Percentiles rank a stretch among this genome's conserved stretches.
These are phyloP conservation scores for Cyrtodaria siliqua DNA, from an alignment of 2,888 invertebrate genomes.

Conservation along the genomic window DNA sequence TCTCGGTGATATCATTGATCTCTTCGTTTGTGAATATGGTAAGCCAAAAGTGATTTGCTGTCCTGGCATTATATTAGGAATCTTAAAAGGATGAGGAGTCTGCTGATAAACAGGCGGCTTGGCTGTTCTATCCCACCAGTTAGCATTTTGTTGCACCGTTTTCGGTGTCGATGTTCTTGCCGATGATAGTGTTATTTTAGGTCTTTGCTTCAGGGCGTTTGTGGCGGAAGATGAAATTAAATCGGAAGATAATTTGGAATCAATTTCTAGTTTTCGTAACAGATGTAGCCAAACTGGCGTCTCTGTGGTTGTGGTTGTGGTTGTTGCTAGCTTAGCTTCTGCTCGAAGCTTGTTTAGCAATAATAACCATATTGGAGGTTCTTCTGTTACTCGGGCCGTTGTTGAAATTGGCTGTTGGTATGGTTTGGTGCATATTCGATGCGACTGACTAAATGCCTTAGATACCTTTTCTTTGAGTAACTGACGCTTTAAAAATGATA, in stretches of 20 bases:
- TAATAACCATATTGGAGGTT: not conserved
- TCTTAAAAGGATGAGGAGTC: too few species aligned
- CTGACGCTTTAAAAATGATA: conserved; percentile 26
- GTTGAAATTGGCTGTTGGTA: not conserved
- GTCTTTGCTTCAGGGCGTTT: too few species aligned
- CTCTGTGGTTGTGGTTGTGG: conserved; percentile 4
- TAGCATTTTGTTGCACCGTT: not conserved
- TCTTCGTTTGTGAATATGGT: too few species aligned
- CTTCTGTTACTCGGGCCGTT: not conserved
- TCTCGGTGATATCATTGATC: too few species aligned
- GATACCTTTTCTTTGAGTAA: conserved; percentile 37
- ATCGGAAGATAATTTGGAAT: conserved; percentile 3
- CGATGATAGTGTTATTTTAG: not conserved
- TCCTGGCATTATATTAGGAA: too few species aligned
- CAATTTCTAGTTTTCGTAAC: conserved; percentile 17
- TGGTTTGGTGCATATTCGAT: conserved; percentile 29
- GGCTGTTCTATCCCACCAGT: conserved; percentile 12
- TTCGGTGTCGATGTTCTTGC: not conserved
- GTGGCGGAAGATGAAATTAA: not conserved
- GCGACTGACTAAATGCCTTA: conserved; percentile 13
- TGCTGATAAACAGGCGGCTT: not conserved
- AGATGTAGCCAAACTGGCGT: conserved; percentile 37
- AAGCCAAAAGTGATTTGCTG: too few species aligned
- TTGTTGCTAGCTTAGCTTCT: not conserved
- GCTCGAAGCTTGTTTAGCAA: not conserved